Evolutionary conservation across 2,888 invertebrate genomes (phyloP), one percentile per base, ranked within the genome.

Genomic region (Acleris laterana): DNA sequence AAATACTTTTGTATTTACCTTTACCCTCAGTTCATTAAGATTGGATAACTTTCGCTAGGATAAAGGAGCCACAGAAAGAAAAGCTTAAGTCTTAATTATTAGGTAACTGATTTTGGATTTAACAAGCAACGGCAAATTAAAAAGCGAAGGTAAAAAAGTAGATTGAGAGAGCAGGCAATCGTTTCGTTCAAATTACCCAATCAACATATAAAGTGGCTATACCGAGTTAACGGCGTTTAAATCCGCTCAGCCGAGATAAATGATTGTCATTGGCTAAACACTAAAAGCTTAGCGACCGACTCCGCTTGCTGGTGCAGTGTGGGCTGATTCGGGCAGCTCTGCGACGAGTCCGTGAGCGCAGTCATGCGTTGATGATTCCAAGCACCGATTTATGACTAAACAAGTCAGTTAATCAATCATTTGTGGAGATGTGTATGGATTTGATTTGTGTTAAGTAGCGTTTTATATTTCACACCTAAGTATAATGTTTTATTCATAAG

Each of bases 181-280:
- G 78, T 80, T 82, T 82, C 79, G 79, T 77, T 80, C 81, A 80
- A 86, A 88, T 88, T 81, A 83, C 84, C 83, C 79, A 88, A 88
- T 88, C 87, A 88, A 82, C 86, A 88, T 87, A 87, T 81, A 87
- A 87, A 87, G 85, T 84, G 84, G 81, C 79, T 82, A 50, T 61
- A 77, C 76, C 79, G 74, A 81, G 79, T 78, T 79, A 84, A 83
- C 79, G 81, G 78, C 70, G 74, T 81, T 82, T 81, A 82, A 82
- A 83, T 80, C 80, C 77, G 78, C 76, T 76, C 77, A 76, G 78
- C 77, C 73, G 78, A 83, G 84, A 85, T 83, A 83, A 86, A 87
- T 85, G 77, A 82, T 79, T 80, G 82, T 77, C 79, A 77, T 78
- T 81, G 82, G 83, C 83, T 83, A 81, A 79, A 79, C 77, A 80